Evolutionary conservation across 2,113 vertebrate genomes (phyloP).

Genomic region (Pachypanchax playfairii): DNA sequence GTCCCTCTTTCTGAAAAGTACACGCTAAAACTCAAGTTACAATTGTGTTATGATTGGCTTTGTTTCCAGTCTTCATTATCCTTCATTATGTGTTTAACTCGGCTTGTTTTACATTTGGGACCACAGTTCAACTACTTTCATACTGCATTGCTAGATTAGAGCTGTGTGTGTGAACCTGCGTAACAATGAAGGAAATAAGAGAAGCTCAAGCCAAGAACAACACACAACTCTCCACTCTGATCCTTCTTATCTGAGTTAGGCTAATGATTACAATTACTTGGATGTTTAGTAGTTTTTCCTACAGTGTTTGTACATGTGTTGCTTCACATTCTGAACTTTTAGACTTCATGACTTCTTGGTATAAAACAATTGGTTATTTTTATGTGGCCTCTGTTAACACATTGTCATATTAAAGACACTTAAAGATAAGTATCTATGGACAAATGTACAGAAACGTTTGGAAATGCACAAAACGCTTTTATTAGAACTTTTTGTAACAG

Average conservation of each 20-base stretch:
- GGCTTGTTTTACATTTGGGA: slow-evolving; percentile 72
- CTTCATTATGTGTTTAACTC: slow-evolving; percentile 72
- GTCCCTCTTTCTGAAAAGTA: slow-evolving; percentile 1
- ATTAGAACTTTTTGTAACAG: too few relatives aligned
- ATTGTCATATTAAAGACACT: too few relatives aligned
- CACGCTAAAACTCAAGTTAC: slow-evolving; percentile 13
- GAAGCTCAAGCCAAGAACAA: slow-evolving; percentile 70
- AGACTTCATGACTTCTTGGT: too few relatives aligned
- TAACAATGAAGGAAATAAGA: slow-evolving; percentile 50
- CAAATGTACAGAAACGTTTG: too few relatives aligned
- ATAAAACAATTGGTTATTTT: too few relatives aligned
- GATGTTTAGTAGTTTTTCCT: slow-evolving; percentile 18
- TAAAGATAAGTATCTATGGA: too few relatives aligned
- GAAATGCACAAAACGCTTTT: slow-evolving; percentile 13
- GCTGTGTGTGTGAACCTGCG: slow-evolving; percentile 19
- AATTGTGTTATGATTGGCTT: slow-evolving; percentile 73
- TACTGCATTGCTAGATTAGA: slow-evolving; percentile 52
- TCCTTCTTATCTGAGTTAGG: slow-evolving; percentile 61
- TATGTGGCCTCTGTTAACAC: too few relatives aligned
- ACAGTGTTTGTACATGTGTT: slow-evolving; percentile 5
- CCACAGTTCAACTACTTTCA: slow-evolving; percentile 60
- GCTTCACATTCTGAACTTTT: not conserved
- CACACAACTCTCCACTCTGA: slow-evolving; percentile 54
- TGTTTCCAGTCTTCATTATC: slow-evolving; percentile 66
- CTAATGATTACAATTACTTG: slow-evolving; percentile 46